These are phyloP conservation scores for Amia ocellicauda DNA, from an alignment of 2,113 vertebrate species.

Conservation along the genomic window DNA sequence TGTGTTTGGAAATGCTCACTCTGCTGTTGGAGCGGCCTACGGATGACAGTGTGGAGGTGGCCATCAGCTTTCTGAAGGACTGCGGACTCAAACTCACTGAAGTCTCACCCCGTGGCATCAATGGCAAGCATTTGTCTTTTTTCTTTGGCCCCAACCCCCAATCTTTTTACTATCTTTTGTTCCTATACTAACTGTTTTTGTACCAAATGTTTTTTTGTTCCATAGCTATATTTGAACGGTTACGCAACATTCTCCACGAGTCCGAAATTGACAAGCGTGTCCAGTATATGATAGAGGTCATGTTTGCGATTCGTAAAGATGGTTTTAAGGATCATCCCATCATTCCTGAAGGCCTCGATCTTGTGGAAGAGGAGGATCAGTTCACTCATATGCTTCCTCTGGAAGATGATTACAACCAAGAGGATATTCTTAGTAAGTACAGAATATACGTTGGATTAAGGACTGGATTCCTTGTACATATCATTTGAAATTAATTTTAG, in stretches of 20 bases:
- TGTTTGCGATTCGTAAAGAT: slow-evolving; percentile 97
- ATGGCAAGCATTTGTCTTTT: slow-evolving; percentile 64
- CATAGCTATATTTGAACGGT: slow-evolving; percentile 93
- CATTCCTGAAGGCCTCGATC: slow-evolving; percentile 84
- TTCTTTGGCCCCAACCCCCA: no score
- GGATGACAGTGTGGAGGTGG: slow-evolving; percentile 95
- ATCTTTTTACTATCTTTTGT: no score
- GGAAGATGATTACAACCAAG: slow-evolving; percentile 91
- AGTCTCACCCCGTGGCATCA: slow-evolving; percentile 91
- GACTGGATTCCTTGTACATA: no score
- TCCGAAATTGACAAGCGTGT: slow-evolving; percentile 96
- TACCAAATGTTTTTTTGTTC: not conserved
- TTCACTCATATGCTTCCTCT: slow-evolving; percentile 97
- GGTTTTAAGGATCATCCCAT: slow-evolving; percentile 96
- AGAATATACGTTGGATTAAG: no score
- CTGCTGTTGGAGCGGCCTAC: slow-evolving; percentile 93
- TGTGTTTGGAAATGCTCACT: slow-evolving; percentile 96
- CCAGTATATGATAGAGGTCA: slow-evolving; percentile 99
- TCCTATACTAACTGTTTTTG: no score
- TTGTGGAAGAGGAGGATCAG: slow-evolving; percentile 95
- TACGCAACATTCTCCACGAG: slow-evolving; percentile 94
- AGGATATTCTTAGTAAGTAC: slow-evolving; percentile 89
- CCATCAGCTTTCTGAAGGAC: slow-evolving; percentile 95
- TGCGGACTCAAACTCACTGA: slow-evolving; percentile 95
- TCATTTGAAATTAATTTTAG: no score